Percentiles rank a stretch among this genome's conserved stretches.
Evolutionary conservation across 2,888 invertebrate species (phyloP).

Genomic region (Torymus auratus): DNA sequence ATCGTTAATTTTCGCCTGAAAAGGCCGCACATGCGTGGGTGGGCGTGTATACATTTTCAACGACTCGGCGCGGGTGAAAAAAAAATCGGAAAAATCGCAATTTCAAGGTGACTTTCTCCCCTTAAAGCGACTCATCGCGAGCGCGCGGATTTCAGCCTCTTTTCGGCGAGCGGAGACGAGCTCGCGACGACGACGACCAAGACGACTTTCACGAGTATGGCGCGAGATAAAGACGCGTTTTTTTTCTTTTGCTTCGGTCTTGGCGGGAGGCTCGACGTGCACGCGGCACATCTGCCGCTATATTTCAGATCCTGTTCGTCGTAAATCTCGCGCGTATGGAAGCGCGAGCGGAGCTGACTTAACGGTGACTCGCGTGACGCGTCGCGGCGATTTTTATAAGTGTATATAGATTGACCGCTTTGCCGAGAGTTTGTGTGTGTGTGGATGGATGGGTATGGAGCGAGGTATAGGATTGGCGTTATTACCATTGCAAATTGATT

Average conservation of each 20-base stretch:
- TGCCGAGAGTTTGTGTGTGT: neutral
- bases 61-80: neutral
- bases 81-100: slow-evolving; percentile 20
- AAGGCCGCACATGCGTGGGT: too few species aligned
- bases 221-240: neutral
- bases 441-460: too few species aligned
- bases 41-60: too few species aligned
- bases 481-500: slow-evolving; percentile 33
- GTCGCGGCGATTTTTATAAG: neutral
- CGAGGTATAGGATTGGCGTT: neutral
- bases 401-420: too few species aligned
- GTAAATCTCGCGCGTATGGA: slow-evolving; percentile 19
- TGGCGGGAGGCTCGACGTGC: neutral
- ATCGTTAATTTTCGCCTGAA: too few species aligned
- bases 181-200: neutral
- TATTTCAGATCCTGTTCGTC: slow-evolving; percentile 2
- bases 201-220: slow-evolving; percentile 28
- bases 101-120: slow-evolving; percentile 46
- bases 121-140: slow-evolving; percentile 8
- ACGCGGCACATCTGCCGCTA: slow-evolving; percentile 13
- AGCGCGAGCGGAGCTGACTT: neutral
- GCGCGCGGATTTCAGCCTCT: slow-evolving; percentile 19
- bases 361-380: slow-evolving; percentile 14
- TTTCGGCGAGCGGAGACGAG: slow-evolving; percentile 13
- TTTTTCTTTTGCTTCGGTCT: slow-evolving; percentile 9